Evolutionary conservation across 1,140 invertebrate species (phyloP), one percentile per base, ranked within the genome.

Genomic region (Frieseomelitta varia): DNA sequence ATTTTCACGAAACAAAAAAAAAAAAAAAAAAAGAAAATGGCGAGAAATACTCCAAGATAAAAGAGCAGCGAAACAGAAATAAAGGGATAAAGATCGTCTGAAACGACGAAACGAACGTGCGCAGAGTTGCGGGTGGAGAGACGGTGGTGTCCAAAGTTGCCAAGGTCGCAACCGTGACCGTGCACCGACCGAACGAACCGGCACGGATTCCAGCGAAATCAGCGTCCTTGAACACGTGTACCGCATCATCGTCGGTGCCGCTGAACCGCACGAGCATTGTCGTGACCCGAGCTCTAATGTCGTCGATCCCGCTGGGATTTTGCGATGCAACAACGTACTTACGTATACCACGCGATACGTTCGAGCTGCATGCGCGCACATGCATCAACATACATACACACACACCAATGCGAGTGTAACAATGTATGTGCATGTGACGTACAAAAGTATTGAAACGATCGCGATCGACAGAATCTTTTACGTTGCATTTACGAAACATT

Each of bases 201-300:
- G 30, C 81, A 81, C 51, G 82, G 51, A 84, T 72, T 73, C 76
- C 56, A 84, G 30, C 78, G 69, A 67, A 84, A 79, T 67, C 77
- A 30, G 34, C 69, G 81, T 79, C 78, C 83, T 84, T 80, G 83
- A 73, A 73, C 78, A 79, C 83, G 77, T 80, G 83, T 74, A 84
- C 69, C 77, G 68, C 78, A 79, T 80, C 69, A 74, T 84, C 83
- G 69, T 10, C 51, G 77, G 34, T 56, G 81, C 81, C n/a, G 24
- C 21, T 84, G 81, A 84, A 84, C 81, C 75, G 75, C 81, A 84
- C 81, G 81, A 79, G 75, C 81, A 71, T 71, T 79, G 81, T 84
- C 81, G 81, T 84, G 81, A 84, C 81, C 83, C 83, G 77, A 73
- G 83, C 83, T 84, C 83, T 80, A 84, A 84, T 84, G 78, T 84